phyloP scores from a whole-genome alignment of 2,888 invertebrate genomes.

The Drosophila nr. perissopoda region DNA sequence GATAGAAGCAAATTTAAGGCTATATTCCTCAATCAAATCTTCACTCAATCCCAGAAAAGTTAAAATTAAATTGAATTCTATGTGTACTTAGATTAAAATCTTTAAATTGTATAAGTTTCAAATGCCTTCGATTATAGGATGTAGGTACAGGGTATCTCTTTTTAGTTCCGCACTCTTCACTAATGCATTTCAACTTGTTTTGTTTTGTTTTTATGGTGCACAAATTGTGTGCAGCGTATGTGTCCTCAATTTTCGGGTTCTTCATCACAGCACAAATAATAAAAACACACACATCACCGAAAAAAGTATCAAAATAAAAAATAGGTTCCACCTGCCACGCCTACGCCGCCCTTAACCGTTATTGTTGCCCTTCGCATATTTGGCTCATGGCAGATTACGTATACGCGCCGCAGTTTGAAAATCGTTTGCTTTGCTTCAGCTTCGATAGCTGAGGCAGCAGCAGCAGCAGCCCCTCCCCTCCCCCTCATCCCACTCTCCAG shows the following conservation, averaged over 20 bases:
- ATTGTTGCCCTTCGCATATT: slow-evolving; percentile 66
- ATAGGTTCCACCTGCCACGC: slow-evolving; percentile 12
- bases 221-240: slow-evolving; percentile 69
- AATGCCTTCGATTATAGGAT: not conserved
- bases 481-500: not conserved
- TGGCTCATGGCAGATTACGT: slow-evolving; percentile 79
- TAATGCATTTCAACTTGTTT: not conserved
- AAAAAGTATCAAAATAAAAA: not conserved
- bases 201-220: slow-evolving; percentile 34
- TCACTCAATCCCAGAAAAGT: not conserved
- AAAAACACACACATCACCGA: not conserved
- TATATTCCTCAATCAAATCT: not conserved
- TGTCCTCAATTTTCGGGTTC: slow-evolving; percentile 68
- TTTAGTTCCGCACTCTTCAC: too few species aligned
- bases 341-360: slow-evolving; percentile 32
- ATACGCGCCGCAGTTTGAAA: slow-evolving; percentile 76
- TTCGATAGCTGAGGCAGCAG: slow-evolving; percentile 23
- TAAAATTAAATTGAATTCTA: not conserved
- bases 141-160: not conserved
- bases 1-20: not conserved
- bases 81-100: not conserved
- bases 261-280: slow-evolving; percentile 40
- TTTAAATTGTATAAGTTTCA: not conserved
- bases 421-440: slow-evolving; percentile 70
- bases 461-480: not conserved